phyloP scores from a whole-genome alignment of 2,888 invertebrate genomes.

The Vanessa cardui region DNA sequence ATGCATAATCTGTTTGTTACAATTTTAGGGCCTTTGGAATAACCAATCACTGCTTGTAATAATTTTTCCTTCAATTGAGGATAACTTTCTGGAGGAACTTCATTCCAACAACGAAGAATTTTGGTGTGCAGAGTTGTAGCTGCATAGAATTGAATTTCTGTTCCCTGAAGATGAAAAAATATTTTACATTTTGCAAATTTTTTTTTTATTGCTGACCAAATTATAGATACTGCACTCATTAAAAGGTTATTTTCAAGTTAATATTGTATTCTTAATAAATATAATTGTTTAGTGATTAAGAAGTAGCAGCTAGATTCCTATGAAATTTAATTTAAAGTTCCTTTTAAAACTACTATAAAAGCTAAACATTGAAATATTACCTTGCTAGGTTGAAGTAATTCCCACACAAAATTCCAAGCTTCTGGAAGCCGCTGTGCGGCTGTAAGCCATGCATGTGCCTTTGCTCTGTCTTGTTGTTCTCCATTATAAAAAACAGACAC shows the following conservation, averaged over 20 bases:
- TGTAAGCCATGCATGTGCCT: slow-evolving; percentile 93
- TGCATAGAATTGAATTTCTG: slow-evolving; percentile 96
- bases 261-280: neutral
- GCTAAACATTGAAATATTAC: slow-evolving; percentile 73
- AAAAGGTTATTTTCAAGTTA: neutral
- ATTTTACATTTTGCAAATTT: neutral
- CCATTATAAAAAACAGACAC: slow-evolving; percentile 86
- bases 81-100: slow-evolving; percentile 91
- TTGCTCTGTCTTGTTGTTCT: slow-evolving; percentile 85
- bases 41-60: slow-evolving; percentile 88
- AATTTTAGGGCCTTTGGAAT: slow-evolving; percentile 91
- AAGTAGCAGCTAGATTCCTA: too few relatives aligned
- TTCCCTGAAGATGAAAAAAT: slow-evolving; percentile 81
- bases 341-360: neutral
- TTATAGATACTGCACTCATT: neutral
- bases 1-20: slow-evolving; percentile 94
- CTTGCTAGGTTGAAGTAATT: slow-evolving; percentile 90
- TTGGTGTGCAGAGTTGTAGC: slow-evolving; percentile 95
- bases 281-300: too few relatives aligned
- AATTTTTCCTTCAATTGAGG: slow-evolving; percentile 89
- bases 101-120: slow-evolving; percentile 93
- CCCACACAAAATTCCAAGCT: slow-evolving; percentile 97
- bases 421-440: slow-evolving; percentile 92
- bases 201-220: neutral
- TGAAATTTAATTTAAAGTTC: too few relatives aligned